Base-by-base conservation (phyloP, 2,888 invertebrate species). In the Ennomos erosarius region DNA sequence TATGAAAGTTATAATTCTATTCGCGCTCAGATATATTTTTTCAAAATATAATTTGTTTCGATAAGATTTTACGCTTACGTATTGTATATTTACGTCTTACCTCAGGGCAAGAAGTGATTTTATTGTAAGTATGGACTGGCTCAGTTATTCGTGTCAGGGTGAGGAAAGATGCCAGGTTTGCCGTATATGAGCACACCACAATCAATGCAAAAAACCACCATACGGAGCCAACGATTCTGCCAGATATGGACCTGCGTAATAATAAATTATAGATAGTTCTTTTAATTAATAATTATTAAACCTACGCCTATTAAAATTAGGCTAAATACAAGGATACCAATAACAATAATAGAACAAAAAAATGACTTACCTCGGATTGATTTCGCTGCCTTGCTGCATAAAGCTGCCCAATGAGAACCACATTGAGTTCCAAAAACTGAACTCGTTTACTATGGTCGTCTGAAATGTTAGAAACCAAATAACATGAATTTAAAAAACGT, bases 201-300 rank as follows among this genome's bases (percentile, higher is more conserved):
- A 99, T 98, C 64, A 99, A 93, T 0, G 99, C 98, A 87, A 99
- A 99, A 87, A 99, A 99, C 98, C 99, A 99, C 99, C 99, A 99
- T 3, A 98, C 98, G 33, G 97, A 96, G 40, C 98, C 98, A 0
- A 99, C 99, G 69, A 99, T 98, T 51, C 99, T 94, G 1, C 98
- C 98, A 5, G 98, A 97, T 59, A 96, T 93, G 1, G 97, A 97
- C 77, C 97, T 94, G 73, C 49, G 36, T 10, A 55, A 1, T 40
- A 37, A 8, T 1, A n/a, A 46, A 33, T 50, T n/a, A 9, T 39
- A 11, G n/a, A 1, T 39, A 26, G 26, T 26, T 26, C 3, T 26
- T 26, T 26, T 26, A 4, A 3, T 26, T 26, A 26, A 26, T 26
- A 4, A 26, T 26, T n/a, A n/a, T n/a, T n/a, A n/a, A n/a, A 26